Percentiles rank a stretch among this genome's conserved stretches.
Conservation (phyloP, 2,113 vertebrate genomes). For the Poeciliopsis occidentalis region DNA sequence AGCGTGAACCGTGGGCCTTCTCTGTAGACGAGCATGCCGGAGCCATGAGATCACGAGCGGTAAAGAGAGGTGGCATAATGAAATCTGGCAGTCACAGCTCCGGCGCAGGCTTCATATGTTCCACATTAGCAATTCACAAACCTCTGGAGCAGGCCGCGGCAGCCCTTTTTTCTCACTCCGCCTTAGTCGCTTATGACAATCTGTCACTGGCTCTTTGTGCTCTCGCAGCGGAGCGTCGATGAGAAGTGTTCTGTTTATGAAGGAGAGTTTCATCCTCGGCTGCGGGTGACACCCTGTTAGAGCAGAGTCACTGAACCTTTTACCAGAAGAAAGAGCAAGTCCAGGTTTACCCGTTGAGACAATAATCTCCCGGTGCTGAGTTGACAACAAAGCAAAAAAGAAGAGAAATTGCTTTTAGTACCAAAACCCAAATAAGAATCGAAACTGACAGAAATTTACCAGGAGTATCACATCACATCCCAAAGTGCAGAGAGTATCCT, state of each 20-base stretch:
- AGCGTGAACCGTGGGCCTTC: constrained; percentile 35
- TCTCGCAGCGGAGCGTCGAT: constrained; percentile 51
- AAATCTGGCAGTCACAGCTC: constrained; percentile 81
- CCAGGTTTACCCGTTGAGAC: constrained; percentile 48
- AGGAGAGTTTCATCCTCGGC: constrained; percentile 47
- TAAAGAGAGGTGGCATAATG: constrained; percentile 81
- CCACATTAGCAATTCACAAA: constrained; percentile 80
- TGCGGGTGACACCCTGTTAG: constrained; percentile 55
- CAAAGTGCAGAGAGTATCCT: constrained; percentile 35
- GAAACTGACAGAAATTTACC: constrained; percentile 52
- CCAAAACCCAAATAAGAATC: constrained; percentile 50
- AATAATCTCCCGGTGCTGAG: constrained; percentile 64
- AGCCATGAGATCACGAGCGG: constrained; percentile 84
- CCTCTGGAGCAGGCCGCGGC: constrained; percentile 65
- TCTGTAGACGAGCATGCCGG: constrained; percentile 73
- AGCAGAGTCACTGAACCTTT: constrained; percentile 65
- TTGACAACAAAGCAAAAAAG: constrained; percentile 65
- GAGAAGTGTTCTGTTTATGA: constrained; percentile 57
- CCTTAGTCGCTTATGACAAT: constrained; percentile 72
- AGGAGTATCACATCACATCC: constrained; percentile 47
- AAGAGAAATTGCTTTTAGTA: constrained; percentile 60
- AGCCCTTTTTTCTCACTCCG: constrained; percentile 63
- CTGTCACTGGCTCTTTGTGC: constrained; percentile 74
- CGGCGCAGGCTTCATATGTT: constrained; percentile 83
- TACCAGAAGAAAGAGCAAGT: constrained; percentile 42